Evolutionary conservation across 1,140 invertebrate species (phyloP), one percentile per base, ranked within the genome.

Genomic region (Formica selysi): DNA sequence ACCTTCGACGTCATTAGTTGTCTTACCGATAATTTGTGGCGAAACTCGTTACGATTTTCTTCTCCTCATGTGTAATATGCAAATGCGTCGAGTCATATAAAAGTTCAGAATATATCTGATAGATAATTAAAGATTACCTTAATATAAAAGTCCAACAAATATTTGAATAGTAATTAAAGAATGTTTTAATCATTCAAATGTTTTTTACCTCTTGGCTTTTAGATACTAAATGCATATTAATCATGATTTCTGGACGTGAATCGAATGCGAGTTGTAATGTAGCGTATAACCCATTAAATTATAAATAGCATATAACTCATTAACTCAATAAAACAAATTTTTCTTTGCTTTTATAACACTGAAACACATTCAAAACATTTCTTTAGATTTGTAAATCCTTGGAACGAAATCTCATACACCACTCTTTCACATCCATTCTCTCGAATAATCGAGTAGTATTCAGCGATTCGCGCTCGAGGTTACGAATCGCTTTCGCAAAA

Each of bases 401-500:
- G n/a, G 2, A 54, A 51, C 7, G 3, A 48, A 51, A 16, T 36
- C 38, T 57, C 38, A 1, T 16, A 0, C 48, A 32, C 3, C 2
- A 26, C 4, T 73, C 44, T 48, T 48, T 48, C 44, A 3, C 44
- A 2, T 48, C 2, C 11, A 48, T 11, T 48, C 44, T 48, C 19
- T 13, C 8, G 32, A 73, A 5, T 22, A 76, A 38, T 76, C 38
- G n/a, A 44, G 19, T 13, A 22, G 3, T 57, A 32, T 48, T n/a
- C 32, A 41, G 51, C 65, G 29, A 59, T 19, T 41, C 26, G 44
- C n/a, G 51, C 48, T 70, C 36, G 36, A 29, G 38, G 7, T 67
- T 51, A 78, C 67, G 51, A 85, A 74, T 86, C 54, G 78, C 48
- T 90, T 90, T 90, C 88, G 89, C 86, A 79, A 90, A 90, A 90